These are phyloP conservation scores for Bombylius discolor DNA, from an alignment of 2,888 invertebrate species.

Conservation along the genomic window DNA sequence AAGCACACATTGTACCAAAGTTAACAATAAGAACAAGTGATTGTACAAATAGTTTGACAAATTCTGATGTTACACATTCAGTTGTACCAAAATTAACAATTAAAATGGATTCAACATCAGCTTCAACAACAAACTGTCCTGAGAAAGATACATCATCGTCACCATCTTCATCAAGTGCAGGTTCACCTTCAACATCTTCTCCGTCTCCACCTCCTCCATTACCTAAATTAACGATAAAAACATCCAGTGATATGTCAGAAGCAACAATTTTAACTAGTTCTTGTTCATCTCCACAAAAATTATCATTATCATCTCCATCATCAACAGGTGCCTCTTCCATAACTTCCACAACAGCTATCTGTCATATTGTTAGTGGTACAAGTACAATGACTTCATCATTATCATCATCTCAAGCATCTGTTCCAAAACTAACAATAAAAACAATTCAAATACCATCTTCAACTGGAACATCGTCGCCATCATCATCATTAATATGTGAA, in stretches of 20 bases:
- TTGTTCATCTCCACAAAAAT: constrained; percentile 24
- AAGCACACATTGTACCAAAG: constrained; percentile 35
- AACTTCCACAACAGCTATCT: constrained; percentile 4
- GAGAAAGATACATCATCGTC: constrained; percentile 6
- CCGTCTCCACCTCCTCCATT: constrained; percentile 29
- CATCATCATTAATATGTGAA: constrained; percentile 15
- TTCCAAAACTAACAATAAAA: constrained; percentile 49
- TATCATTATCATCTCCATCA: constrained; percentile 13
- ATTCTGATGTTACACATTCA: constrained; percentile 20
- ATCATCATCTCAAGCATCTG: constrained; percentile 26
- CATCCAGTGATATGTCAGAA: constrained; percentile 31
- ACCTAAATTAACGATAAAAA: constrained; percentile 47
- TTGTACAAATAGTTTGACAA: constrained; percentile 20
- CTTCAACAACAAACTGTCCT: constrained; percentile 7
- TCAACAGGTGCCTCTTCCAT: neutral
- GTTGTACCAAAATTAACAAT: constrained; percentile 35
- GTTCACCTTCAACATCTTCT: constrained; percentile 15
- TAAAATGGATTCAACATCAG: constrained; percentile 24
- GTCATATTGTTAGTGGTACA: constrained; percentile 13
- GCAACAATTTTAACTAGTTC: constrained; percentile 25
- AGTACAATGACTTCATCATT: constrained; percentile 1
- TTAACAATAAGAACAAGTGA: constrained; percentile 29
- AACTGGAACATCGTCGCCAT: neutral
- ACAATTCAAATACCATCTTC: constrained; percentile 27
- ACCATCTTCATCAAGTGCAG: neutral